Percentiles rank a stretch among this genome's conserved stretches.
Evolutionary conservation across 2,113 vertebrate species (phyloP).

Genomic region (Percina caprodes): DNA sequence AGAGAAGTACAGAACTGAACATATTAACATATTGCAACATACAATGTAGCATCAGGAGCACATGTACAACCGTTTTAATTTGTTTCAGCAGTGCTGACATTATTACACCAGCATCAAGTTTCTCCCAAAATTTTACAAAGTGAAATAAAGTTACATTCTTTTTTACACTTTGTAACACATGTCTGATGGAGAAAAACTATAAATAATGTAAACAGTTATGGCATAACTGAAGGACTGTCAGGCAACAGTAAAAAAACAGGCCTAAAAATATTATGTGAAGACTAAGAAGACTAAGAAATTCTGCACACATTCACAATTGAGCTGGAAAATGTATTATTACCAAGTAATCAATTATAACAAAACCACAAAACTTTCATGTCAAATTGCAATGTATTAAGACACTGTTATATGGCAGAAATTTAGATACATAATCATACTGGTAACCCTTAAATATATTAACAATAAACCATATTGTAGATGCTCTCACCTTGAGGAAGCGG

Average conservation of each 20-base stretch:
- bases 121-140: not conserved
- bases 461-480: not conserved
- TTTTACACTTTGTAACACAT: not conserved
- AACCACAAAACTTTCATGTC: not conserved
- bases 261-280: no score
- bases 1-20: not conserved
- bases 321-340: not conserved
- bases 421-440: not conserved
- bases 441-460: not conserved
- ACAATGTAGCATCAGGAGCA: not conserved
- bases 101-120: not conserved
- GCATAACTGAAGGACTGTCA: not conserved
- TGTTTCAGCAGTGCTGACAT: not conserved
- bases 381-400: not conserved
- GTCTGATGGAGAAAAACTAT: not conserved
- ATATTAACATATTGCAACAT: not conserved
- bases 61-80: not conserved
- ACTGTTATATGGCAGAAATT: not conserved
- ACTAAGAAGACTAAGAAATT: not conserved
- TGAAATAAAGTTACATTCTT: not conserved
- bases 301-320: not conserved
- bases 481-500: conserved; percentile 90
- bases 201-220: not conserved
- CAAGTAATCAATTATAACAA: no score
- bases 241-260: no score